A percentile compares a stretch with the other conserved stretches of the same genome.
Conservation (phyloP, 1,140 invertebrate species). For the Dendroctonus ponderosae region DNA sequence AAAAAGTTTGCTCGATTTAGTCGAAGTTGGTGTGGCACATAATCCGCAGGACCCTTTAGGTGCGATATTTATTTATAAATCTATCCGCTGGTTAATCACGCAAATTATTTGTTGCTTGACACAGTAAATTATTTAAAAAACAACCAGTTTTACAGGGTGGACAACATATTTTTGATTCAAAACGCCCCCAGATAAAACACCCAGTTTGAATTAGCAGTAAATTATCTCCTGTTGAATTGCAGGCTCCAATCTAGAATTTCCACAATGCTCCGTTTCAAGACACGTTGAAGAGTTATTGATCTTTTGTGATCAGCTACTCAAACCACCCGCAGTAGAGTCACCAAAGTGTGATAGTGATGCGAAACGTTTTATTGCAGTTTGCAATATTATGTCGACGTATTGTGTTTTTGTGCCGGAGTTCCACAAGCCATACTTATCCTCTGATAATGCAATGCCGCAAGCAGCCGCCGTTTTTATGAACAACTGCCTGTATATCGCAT, state of each 20-base stretch:
- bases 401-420: conserved; percentile 71
- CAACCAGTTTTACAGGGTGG: too few relatives aligned
- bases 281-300: conserved; percentile 63
- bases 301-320: conserved; percentile 68
- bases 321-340: conserved; percentile 64
- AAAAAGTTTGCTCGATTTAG: conserved; percentile 76
- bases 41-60: conserved; percentile 35
- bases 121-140: too few relatives aligned
- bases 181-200: too few relatives aligned
- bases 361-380: conserved; percentile 67
- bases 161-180: too few relatives aligned
- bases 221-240: too few relatives aligned
- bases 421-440: conserved; percentile 72
- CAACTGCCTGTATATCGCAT: conserved; percentile 85
- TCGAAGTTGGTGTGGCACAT: conserved; percentile 56
- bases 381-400: conserved; percentile 78
- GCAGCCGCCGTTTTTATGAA: conserved; percentile 89
- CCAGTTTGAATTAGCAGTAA: too few relatives aligned
- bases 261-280: conserved; percentile 62
- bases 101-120: too few relatives aligned
- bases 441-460: conserved; percentile 68
- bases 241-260: too few relatives aligned
- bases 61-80: too few relatives aligned
- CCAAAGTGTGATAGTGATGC: conserved; percentile 63
- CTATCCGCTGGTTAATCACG: too few relatives aligned